A percentile compares a stretch with the other conserved stretches of the same genome.
These are phyloP conservation scores for Temnothorax nylanderi DNA, from an alignment of 1,140 invertebrate genomes.

Conservation along the genomic window DNA sequence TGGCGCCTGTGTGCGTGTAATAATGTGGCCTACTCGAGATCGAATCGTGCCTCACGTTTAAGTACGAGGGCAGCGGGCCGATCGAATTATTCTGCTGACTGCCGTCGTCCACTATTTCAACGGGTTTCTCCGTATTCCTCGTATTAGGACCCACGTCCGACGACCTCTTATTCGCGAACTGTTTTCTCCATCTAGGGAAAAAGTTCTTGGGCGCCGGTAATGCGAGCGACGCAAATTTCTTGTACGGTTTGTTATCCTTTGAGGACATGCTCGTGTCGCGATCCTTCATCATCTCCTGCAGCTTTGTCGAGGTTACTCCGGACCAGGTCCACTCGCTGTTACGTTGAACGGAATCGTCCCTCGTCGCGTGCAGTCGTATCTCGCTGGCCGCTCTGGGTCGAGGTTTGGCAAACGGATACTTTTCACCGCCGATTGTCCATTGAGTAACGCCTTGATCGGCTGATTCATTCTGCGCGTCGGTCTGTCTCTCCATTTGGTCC, in stretches of 20 bases:
- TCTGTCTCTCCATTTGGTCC: slow-evolving; percentile 42
- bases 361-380: slow-evolving; percentile 81
- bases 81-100: background rate
- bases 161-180: slow-evolving; percentile 78
- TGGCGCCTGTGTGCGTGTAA: slow-evolving; percentile 78
- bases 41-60: slow-evolving; percentile 46
- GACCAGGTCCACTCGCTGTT: slow-evolving; percentile 90
- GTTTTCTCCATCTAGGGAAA: slow-evolving; percentile 79
- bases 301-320: slow-evolving; percentile 87
- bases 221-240: slow-evolving; percentile 77
- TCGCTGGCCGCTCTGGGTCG: slow-evolving; percentile 86
- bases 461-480: slow-evolving; percentile 70
- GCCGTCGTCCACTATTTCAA: slow-evolving; percentile 57
- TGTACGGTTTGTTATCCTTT: slow-evolving; percentile 71
- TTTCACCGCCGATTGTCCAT: slow-evolving; percentile 87
- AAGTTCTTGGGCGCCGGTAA: slow-evolving; percentile 76
- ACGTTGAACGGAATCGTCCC: slow-evolving; percentile 82
- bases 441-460: slow-evolving; percentile 75
- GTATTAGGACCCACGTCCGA: slow-evolving; percentile 51
- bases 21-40: slow-evolving; percentile 66
- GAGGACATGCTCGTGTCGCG: slow-evolving; percentile 69
- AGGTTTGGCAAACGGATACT: slow-evolving; percentile 80
- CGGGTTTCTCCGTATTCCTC: slow-evolving; percentile 62
- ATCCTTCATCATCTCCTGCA: slow-evolving; percentile 85
- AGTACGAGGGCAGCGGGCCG: background rate